Evolutionary conservation across 2,888 invertebrate species (phyloP).

Genomic region (Xestia c-nigrum): DNA sequence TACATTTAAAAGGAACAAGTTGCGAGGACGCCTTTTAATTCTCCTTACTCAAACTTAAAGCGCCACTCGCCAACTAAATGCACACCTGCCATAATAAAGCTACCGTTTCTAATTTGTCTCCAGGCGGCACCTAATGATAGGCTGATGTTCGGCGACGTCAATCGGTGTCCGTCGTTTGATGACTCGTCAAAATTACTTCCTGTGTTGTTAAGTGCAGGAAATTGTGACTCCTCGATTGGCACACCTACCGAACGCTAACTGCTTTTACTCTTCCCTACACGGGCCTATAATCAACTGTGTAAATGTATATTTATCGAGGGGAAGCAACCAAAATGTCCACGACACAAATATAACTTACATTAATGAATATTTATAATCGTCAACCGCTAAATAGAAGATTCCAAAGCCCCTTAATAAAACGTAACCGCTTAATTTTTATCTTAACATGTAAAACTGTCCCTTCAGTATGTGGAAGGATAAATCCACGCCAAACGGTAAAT

Average conservation of each 20-base stretch:
- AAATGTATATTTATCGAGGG: conserved; percentile 42
- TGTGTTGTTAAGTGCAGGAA: conserved; percentile 90
- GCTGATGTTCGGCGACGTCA: conserved; percentile 79
- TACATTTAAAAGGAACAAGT: conserved; percentile 77
- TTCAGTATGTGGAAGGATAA: conserved; percentile 79
- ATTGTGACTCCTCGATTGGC: conserved; percentile 89
- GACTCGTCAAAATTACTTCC: conserved; percentile 90
- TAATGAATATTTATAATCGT: conserved; percentile 42
- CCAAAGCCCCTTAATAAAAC: conserved; percentile 57
- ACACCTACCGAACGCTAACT: conserved; percentile 85
- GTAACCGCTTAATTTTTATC: conserved; percentile 67
- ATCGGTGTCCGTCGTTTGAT: conserved; percentile 88
- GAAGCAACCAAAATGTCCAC: conserved; percentile 30
- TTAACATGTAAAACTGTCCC: conserved; percentile 76
- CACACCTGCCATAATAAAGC: conserved; percentile 65
- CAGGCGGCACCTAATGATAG: conserved; percentile 80
- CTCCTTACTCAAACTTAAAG: conserved; percentile 62
- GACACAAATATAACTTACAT: conserved; percentile 15
- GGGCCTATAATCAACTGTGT: conserved; percentile 61
- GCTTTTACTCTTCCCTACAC: conserved; percentile 71
- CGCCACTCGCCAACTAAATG: conserved; percentile 49
- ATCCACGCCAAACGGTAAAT: conserved; percentile 84
- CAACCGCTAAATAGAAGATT: conserved; percentile 23
- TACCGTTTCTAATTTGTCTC: conserved; percentile 72
- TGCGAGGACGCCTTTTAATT: conserved; percentile 73